A percentile compares a stretch with the other conserved stretches of the same genome.
Conservation (phyloP, 2,888 invertebrate species). For the Frankliniella intonsa region DNA sequence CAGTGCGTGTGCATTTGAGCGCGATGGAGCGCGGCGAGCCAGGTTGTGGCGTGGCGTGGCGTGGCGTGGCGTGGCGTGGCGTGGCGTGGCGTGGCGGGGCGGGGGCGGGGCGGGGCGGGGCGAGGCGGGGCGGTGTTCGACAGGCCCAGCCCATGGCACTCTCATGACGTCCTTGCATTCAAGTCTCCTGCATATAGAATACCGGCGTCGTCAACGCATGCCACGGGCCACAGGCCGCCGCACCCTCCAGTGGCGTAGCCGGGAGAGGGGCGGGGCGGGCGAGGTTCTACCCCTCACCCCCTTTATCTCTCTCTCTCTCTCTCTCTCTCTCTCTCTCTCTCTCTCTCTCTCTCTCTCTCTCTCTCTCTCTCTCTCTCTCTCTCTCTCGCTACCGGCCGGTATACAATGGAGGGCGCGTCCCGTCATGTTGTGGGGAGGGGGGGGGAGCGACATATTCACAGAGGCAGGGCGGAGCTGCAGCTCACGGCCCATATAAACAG, state of each 20-base stretch:
- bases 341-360: not conserved
- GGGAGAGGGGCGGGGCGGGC: not conserved
- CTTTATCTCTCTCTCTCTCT: not conserved
- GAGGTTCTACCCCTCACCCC: not conserved
- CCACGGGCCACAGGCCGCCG: constrained; percentile 11
- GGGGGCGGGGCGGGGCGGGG: no score
- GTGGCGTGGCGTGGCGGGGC: not conserved
- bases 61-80: not conserved
- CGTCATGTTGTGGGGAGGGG: not conserved
- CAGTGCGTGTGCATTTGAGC: not conserved
- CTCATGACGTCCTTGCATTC: constrained; percentile 11
- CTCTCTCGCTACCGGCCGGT: not conserved
- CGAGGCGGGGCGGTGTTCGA: not conserved
- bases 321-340: constrained; percentile 3
- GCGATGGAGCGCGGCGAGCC: not conserved
- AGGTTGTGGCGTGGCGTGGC: not conserved
- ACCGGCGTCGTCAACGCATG: constrained; percentile 7
- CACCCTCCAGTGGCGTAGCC: not conserved
- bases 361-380: constrained; percentile 17
- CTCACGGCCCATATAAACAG: no score
- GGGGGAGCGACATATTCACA: not conserved
- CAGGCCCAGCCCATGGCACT: not conserved
- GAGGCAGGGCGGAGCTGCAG: no score
- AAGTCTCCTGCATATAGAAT: constrained; percentile 26
- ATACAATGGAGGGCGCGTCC: not conserved